Conservation (phyloP, 2,888 invertebrate genomes). For the Erebia epiphron region DNA sequence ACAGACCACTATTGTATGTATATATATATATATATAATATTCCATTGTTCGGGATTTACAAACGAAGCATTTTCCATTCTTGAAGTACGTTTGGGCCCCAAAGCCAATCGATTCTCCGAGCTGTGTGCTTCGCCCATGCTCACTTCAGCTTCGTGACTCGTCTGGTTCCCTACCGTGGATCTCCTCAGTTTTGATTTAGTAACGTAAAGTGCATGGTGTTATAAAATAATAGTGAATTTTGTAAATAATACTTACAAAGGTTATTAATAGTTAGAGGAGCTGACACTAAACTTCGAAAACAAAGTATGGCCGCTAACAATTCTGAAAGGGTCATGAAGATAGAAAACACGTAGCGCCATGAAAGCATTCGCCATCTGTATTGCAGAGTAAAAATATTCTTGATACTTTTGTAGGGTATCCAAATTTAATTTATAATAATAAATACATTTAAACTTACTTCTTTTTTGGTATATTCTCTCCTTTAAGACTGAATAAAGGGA, state of each 20-base stretch:
- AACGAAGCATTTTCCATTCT: too few relatives aligned
- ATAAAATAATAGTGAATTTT: background rate
- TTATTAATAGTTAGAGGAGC: constrained; percentile 38
- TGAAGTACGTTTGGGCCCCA: too few relatives aligned
- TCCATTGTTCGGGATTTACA: too few relatives aligned
- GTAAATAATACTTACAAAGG: constrained; percentile 45
- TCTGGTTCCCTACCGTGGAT: too few relatives aligned
- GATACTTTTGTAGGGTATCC: background rate
- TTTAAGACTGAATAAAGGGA: constrained; percentile 51
- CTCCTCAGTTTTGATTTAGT: too few relatives aligned
- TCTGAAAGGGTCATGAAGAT: constrained; percentile 45
- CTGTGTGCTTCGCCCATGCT: too few relatives aligned
- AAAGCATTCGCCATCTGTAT: constrained; percentile 50
- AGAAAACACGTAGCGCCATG: constrained; percentile 49
- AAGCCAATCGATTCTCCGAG: too few relatives aligned
- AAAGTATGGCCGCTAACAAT: constrained; percentile 38
- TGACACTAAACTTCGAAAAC: constrained; percentile 42
- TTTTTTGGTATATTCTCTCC: constrained; percentile 48
- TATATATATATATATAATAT: too few relatives aligned
- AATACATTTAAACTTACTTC: constrained; percentile 46
- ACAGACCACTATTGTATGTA: too few relatives aligned
- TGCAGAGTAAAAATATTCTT: constrained; percentile 30
- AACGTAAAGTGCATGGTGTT: too few relatives aligned
- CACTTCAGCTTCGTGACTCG: too few relatives aligned
- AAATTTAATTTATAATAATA: too few relatives aligned